phyloP scores from a whole-genome alignment of 2,113 vertebrate species.

The Oplegnathus fasciatus region DNA sequence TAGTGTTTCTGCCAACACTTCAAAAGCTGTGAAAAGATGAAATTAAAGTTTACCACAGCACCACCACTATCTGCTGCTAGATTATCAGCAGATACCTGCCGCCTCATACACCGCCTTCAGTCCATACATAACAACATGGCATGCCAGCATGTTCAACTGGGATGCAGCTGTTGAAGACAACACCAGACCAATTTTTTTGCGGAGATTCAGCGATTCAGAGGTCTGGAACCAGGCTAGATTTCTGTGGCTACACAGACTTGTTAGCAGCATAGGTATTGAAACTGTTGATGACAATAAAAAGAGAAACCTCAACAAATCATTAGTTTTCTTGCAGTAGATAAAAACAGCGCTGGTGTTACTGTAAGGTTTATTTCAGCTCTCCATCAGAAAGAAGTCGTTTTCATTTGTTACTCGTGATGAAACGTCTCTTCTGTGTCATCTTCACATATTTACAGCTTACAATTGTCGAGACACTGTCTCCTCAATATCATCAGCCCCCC shows the following conservation, averaged over 20 bases:
- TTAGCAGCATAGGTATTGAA: not conserved
- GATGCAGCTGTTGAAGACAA: not conserved
- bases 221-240: not conserved
- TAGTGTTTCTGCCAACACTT: not conserved
- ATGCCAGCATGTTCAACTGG: not conserved
- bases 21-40: not conserved
- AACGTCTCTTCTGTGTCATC: not conserved
- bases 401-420: too few relatives aligned
- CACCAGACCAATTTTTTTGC: not conserved
- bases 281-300: not conserved
- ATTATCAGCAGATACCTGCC: not conserved
- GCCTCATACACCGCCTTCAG: too few relatives aligned
- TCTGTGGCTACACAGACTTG: too few relatives aligned
- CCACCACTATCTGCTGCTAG: not conserved
- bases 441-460: slow-evolving; percentile 22
- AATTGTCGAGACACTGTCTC: slow-evolving; percentile 25
- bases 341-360: not conserved
- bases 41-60: not conserved
- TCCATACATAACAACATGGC: not conserved
- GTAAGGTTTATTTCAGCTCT: not conserved
- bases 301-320: not conserved
- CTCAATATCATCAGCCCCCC: slow-evolving; percentile 25
- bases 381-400: not conserved
- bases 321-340: not conserved
- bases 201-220: not conserved